Evolutionary conservation across 2,797 vertebrate species (phyloP), one percentile per base, ranked within the genome.

Genomic region (Spondyliosoma cantharus): DNA sequence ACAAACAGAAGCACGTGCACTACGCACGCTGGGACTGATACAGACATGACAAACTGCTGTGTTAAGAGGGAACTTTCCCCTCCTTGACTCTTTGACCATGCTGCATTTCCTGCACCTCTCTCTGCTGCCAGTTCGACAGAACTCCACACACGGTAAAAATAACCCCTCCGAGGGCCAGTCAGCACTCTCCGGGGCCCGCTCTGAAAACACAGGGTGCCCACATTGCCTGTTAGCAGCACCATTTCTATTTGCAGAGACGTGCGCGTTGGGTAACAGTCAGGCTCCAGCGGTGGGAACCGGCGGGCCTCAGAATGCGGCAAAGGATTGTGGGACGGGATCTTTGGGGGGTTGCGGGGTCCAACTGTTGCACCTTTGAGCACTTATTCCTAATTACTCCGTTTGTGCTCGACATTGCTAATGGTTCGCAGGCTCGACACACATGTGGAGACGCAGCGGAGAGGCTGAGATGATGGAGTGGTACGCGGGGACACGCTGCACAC

Each of bases 311-410:
- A 85, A 78, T 82, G 81, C 15, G 20, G 92, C 87, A 74, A 83
- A 81, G 91, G 52, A 87, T 86, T 89, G 86, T 93, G 90, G 90
- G 91, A 91, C 80, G 81, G 56, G 50, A 84, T 80, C 71, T 84
- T 81, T 76, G 65, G 74, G 72, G 71, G 67, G 81, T 57, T 63
- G 65, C 7, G 49, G 70, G 81, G 76, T 86, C 76, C 64, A 75
- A 86, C 83, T 53, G 87, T 94, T 89, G 88, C 93, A 93, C 93
- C 94, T 94, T 95, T 93, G 81, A 94, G 92, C 93, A 93, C 90
- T 95, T 94, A 93, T 78, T 90, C 89, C 86, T 94, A 95, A 95
- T 95, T 90, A 93, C 88, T 89, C 82, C 86, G 71, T 91, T 91
- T 91, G 88, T 85, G 85, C 85, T 80, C 66, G 2, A 78, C 77